Conservation (phyloP, 2,797 vertebrate species). For the Crenichthys baileyi region DNA sequence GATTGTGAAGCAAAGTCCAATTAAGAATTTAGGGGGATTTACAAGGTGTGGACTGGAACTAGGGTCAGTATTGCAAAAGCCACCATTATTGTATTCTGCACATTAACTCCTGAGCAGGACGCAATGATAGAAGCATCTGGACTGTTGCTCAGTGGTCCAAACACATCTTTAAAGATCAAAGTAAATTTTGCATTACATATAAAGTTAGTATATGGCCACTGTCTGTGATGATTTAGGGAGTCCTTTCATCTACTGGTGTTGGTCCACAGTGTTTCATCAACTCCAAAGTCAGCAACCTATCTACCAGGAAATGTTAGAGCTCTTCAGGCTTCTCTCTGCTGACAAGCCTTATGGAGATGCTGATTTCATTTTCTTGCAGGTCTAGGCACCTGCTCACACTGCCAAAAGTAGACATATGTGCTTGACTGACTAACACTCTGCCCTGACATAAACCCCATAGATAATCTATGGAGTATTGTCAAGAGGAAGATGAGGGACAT, state of each 20-base stretch:
- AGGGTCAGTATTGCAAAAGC: too few species aligned
- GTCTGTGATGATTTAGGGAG: neutral
- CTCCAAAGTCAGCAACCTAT: neutral
- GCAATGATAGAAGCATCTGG: neutral
- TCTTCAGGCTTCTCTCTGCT: neutral
- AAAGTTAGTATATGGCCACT: neutral
- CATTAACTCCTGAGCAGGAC: neutral
- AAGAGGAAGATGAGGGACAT: neutral
- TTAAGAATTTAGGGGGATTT: neutral
- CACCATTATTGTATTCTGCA: neutral
- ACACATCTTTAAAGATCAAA: neutral
- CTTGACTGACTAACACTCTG: neutral
- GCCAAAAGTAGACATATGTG: neutral
- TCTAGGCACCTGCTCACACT: neutral
- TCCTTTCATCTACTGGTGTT: neutral
- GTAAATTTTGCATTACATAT: neutral
- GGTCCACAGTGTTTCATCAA: neutral
- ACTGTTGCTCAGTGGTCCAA: neutral
- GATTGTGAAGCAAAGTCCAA: too few species aligned
- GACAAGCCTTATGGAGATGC: neutral
- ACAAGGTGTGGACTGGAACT: neutral
- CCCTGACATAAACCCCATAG: neutral
- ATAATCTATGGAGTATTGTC: neutral
- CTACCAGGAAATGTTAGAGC: neutral
- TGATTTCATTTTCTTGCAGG: neutral